These are phyloP conservation scores for western clawed frog (Xenopus tropicalis) DNA, from an alignment of 2,113 vertebrate species.

Conservation along the genomic window UCB_Xtro_10.0 CM004443.2:131501-132000, in stretches of 20 bases:
- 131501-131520: constrained; percentile 71
- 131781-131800: constrained; percentile 48
- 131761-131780: constrained; percentile 14
- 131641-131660: accelerated
- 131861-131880: constrained; percentile 15
- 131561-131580: constrained; percentile 51
- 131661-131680: constrained; percentile 74
- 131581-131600: constrained; percentile 69
- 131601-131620: constrained; percentile 56
- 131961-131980: neutral
- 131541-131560: constrained; percentile 49
- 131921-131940: constrained; percentile 44
- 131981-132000: constrained; percentile 17
- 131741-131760: constrained; percentile 69
- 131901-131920: constrained; percentile 64
- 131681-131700: constrained; percentile 82
- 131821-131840: constrained; percentile 44
- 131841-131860: neutral
- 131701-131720: constrained; percentile 60
- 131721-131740: constrained; percentile 83
- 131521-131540: neutral
- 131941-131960: constrained; percentile 20
- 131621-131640: neutral
- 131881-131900: constrained; percentile 52
- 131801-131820: constrained; percentile 57